phyloP scores from a whole-genome alignment of 1,140 invertebrate species.

The Drosophila jambulina region DNA sequence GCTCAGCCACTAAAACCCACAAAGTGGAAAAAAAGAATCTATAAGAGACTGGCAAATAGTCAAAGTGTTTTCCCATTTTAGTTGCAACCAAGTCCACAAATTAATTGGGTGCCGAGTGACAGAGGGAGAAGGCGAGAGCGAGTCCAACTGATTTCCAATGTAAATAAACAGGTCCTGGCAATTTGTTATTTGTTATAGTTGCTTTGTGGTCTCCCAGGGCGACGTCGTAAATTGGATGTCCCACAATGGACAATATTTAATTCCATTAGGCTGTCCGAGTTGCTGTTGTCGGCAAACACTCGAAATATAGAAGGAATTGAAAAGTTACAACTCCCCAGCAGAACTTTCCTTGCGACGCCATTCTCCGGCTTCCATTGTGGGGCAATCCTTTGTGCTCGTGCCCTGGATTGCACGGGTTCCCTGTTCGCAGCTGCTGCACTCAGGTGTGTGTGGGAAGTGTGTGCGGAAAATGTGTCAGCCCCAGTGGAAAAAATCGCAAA shows the following conservation, averaged over 20 bases:
- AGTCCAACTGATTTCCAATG: slow-evolving; percentile 48
- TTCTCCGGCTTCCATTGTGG: slow-evolving; percentile 31
- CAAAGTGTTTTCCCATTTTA: slow-evolving; percentile 31
- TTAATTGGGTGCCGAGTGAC: slow-evolving; percentile 28
- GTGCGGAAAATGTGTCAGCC: slow-evolving; percentile 57
- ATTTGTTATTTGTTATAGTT: slow-evolving; percentile 45
- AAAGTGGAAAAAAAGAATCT: slow-evolving; percentile 40
- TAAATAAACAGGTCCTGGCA: slow-evolving; percentile 47
- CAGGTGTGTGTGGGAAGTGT: slow-evolving; percentile 21
- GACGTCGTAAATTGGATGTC: slow-evolving; percentile 54
- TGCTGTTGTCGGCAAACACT: slow-evolving; percentile 38
- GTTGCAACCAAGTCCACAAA: slow-evolving; percentile 37
- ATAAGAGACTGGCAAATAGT: slow-evolving; percentile 17
- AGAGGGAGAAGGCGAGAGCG: not conserved
- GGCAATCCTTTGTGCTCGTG: slow-evolving; percentile 27
- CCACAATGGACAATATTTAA: slow-evolving; percentile 65
- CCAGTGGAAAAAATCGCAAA: slow-evolving; percentile 31
- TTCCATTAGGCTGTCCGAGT: slow-evolving; percentile 69
- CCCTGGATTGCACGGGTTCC: slow-evolving; percentile 31
- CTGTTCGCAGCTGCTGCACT: slow-evolving; percentile 20
- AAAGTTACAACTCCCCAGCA: slow-evolving; percentile 28
- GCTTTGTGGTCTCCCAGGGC: slow-evolving; percentile 34
- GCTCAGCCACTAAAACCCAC: slow-evolving; percentile 20
- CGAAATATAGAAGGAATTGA: slow-evolving; percentile 56
- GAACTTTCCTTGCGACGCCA: slow-evolving; percentile 35